Base-by-base conservation (phyloP, 2,113 vertebrate species). In the Corydoras maculifer region DNA sequence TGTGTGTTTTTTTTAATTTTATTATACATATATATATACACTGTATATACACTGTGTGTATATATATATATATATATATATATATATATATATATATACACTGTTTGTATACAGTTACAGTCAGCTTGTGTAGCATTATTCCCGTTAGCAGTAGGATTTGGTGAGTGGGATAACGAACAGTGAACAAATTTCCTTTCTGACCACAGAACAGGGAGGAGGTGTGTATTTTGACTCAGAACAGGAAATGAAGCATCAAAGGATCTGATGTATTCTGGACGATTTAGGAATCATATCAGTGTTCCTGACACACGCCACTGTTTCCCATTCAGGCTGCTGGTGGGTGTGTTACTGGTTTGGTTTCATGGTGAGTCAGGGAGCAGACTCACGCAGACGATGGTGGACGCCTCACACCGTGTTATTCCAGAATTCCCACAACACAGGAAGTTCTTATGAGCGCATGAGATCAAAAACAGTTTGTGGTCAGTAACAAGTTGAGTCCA, bases 141-240 rank as follows among this genome's bases (percentile, higher is more conserved):
- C 18, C 18, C 18, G 18, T 25, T 8, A 43, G 35, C 35, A 43
- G 35, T 8, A 5, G 35, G 35, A 43, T 43, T 43, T 43, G 35
- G 35, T 43, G 35, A 43, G 4, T 8, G 35, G 35, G 35, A 8
- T 43, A 25, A 43, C 35, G 35, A 43, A 43, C 35, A 43, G 35
- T 8, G 35, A 10, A 14, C 51, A 3, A 14, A 4, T 61, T 61
- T 70, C 68, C 68, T 61, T 70, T 58, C 68, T 70, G 68, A n/a
- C 2, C 5, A 11, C 35, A 69, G n/a, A 60, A 31, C 58, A 70
- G 29, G 58, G 65, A 32, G 51, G 3, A 14, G 9, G 51, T 14
- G 9, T 10, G 9, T 53, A 53, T 53, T 53, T 53, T 10, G 51
- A 53, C 10, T 12, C 11, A 14, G 51, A 12, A 53, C 51, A 53